Conservation (phyloP, 2,888 invertebrate species). For the Axea sp. region DNA sequence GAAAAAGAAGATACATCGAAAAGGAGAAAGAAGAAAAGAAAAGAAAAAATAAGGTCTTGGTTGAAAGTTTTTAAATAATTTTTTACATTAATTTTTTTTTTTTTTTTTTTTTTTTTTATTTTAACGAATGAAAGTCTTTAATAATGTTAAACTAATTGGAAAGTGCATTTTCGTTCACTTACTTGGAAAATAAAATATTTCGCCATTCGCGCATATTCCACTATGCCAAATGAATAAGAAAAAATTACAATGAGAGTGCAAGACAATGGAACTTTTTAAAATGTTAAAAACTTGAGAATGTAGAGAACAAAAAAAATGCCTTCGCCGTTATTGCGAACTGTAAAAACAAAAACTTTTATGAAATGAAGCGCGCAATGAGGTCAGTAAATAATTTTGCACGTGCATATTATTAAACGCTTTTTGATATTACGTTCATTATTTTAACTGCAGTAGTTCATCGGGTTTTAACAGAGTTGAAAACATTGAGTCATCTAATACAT, state of each 20-base stretch:
- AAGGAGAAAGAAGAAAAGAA: too few species aligned
- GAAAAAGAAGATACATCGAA: too few species aligned
- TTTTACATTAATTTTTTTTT: too few species aligned
- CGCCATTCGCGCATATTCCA: constrained; percentile 8
- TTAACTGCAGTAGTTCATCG: constrained; percentile 6
- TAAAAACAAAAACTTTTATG: constrained; percentile 36
- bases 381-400: constrained; percentile 31
- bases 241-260: constrained; percentile 44
- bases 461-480: too few species aligned
- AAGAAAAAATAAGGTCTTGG: too few species aligned
- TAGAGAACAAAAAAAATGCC: constrained; percentile 24
- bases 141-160: constrained; percentile 49
- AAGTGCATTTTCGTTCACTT: constrained; percentile 27
- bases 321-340: constrained; percentile 15
- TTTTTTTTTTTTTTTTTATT: too few species aligned
- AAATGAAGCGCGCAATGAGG: constrained; percentile 26
- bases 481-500: too few species aligned
- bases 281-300: constrained; percentile 52
- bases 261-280: constrained; percentile 52
- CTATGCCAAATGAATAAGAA: constrained; percentile 36
- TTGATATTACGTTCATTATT: constrained; percentile 30
- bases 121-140: too few species aligned
- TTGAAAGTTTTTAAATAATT: too few species aligned
- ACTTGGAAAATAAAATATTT: constrained; percentile 40
- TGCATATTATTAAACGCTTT: constrained; percentile 32